These are phyloP conservation scores for Hylaeus anthracinus DNA, from an alignment of 1,140 invertebrate species.

Conservation along the genomic window DNA sequence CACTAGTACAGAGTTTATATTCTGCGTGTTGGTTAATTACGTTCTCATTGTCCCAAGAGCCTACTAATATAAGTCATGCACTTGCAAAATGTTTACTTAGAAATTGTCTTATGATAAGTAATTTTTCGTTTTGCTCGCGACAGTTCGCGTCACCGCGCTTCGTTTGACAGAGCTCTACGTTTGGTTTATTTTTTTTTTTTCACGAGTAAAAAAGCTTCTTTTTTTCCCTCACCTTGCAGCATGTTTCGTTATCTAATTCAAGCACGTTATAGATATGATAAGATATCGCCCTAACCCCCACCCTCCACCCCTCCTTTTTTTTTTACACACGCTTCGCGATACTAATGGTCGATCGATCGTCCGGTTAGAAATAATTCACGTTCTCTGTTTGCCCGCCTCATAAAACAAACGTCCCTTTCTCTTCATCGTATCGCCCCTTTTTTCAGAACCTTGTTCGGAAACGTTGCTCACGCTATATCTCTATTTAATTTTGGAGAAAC, in stretches of 20 bases:
- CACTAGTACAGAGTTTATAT: slow-evolving; percentile 65
- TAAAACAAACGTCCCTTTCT: slow-evolving; percentile 27
- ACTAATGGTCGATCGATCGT: slow-evolving; percentile 49
- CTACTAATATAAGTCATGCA: slow-evolving; percentile 63
- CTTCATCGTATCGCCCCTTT: not conserved
- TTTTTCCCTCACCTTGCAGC: slow-evolving; percentile 44
- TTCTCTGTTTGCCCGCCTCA: slow-evolving; percentile 10
- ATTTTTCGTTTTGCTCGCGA: slow-evolving; percentile 51
- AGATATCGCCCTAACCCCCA: slow-evolving; percentile 48
- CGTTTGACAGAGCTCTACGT: slow-evolving; percentile 41
- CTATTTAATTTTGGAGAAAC: not conserved
- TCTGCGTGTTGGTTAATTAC: slow-evolving; percentile 51
- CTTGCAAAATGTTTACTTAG: slow-evolving; percentile 73
- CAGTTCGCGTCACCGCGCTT: slow-evolving; percentile 57
- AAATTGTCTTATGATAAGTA: slow-evolving; percentile 69
- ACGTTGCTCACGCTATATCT: not conserved
- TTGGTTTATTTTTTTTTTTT: slow-evolving; percentile 31
- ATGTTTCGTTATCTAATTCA: slow-evolving; percentile 61
- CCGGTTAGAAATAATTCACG: slow-evolving; percentile 33
- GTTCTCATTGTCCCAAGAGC: slow-evolving; percentile 52
- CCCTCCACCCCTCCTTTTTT: not conserved
- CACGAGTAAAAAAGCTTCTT: slow-evolving; percentile 74
- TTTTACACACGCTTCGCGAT: slow-evolving; percentile 37
- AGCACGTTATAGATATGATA: slow-evolving; percentile 74
- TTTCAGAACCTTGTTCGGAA: not conserved